phyloP scores from a whole-genome alignment of 2,113 vertebrate species.

The Cololabis saira region DNA sequence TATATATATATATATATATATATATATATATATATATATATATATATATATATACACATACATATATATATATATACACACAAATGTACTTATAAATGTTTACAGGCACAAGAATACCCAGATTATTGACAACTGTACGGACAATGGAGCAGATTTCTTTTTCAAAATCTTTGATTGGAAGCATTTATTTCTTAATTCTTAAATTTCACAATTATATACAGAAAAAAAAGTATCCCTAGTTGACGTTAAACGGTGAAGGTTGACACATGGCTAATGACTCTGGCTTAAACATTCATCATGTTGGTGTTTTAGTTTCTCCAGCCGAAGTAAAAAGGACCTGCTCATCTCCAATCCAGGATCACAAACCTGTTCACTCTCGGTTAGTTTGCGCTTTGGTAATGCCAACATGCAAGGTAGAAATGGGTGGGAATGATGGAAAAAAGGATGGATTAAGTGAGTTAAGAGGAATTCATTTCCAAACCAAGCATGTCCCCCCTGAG shows the following conservation, averaged over 20 bases:
- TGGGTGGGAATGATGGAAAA: constrained; percentile 2
- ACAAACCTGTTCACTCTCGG: background rate
- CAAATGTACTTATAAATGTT: constrained; percentile 79
- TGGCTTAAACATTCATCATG: constrained; percentile 26
- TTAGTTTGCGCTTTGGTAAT: constrained; percentile 40
- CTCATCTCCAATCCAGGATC: constrained; percentile 28
- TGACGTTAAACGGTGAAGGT: background rate
- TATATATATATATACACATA: too few species aligned
- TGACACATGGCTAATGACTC: constrained; percentile 4
- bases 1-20: too few species aligned
- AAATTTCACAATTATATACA: constrained; percentile 23
- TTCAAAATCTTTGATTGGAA: constrained; percentile 15
- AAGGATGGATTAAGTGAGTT: background rate
- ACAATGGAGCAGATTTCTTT: constrained; percentile 34
- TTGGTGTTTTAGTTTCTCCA: constrained; percentile 9
- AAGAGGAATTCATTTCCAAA: constrained; percentile 4
- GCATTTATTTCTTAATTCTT: constrained; percentile 12
- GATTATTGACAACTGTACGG: constrained; percentile 8
- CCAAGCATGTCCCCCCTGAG: background rate
- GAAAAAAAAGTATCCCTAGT: constrained; percentile 22
- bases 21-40: too few species aligned
- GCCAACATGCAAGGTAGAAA: constrained; percentile 52
- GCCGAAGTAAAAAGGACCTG: constrained; percentile 17
- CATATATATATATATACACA: too few species aligned
- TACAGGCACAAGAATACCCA: constrained; percentile 64